Conservation (phyloP, 2,113 vertebrate species). For the Carassius gibelio region DNA sequence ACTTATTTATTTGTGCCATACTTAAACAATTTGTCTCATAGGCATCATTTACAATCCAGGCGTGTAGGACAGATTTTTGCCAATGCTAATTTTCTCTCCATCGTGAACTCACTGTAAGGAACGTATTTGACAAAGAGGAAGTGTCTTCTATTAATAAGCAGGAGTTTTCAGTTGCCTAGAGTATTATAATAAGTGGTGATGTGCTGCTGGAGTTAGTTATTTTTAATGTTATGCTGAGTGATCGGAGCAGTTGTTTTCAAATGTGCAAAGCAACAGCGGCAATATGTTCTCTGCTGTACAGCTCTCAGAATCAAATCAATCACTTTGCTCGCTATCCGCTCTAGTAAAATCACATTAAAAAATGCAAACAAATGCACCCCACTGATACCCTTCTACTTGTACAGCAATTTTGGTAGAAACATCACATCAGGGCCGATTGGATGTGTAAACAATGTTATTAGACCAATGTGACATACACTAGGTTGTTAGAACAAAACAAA, state of each 20-base stretch:
- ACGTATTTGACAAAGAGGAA: background rate
- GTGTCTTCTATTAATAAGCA: background rate
- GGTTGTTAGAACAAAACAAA: background rate
- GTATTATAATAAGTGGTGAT: background rate
- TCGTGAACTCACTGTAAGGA: background rate
- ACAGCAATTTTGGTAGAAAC: background rate
- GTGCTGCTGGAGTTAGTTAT: constrained; percentile 5
- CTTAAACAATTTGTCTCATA: background rate
- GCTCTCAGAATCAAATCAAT: background rate
- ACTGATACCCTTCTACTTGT: background rate
- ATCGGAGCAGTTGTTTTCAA: background rate
- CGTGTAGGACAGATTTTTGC: background rate
- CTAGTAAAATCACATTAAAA: background rate
- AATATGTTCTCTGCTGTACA: background rate
- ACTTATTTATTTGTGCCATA: background rate
- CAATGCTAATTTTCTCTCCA: background rate
- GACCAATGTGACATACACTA: background rate
- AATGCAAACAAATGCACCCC: background rate
- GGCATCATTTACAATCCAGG: background rate
- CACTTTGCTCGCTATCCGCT: background rate
- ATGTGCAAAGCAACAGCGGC: background rate
- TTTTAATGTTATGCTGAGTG: constrained; percentile 11
- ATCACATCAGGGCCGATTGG: background rate
- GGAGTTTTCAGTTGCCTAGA: background rate
- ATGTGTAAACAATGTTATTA: background rate